phyloP scores from a whole-genome alignment of 2,888 invertebrate genomes.

The Odontocerum albicorne region DNA sequence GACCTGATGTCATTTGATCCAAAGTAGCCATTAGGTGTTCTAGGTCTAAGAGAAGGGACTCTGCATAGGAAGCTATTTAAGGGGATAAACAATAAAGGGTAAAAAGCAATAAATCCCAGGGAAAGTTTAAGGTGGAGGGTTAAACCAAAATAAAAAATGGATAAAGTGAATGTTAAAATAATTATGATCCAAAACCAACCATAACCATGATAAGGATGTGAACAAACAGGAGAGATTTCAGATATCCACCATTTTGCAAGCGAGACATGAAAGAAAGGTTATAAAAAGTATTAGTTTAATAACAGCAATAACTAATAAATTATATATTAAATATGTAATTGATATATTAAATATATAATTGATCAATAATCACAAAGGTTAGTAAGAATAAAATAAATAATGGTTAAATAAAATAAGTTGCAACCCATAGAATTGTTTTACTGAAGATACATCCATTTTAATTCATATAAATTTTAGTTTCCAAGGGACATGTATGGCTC shows the following conservation, averaged over 20 bases:
- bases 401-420: no score
- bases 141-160: slow-evolving; percentile 13
- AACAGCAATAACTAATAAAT: no score
- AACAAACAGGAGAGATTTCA: slow-evolving; percentile 22
- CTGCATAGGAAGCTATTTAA: slow-evolving; percentile 53
- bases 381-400: no score
- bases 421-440: no score
- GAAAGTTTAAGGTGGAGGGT: slow-evolving; percentile 6
- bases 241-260: slow-evolving; percentile 25
- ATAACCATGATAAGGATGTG: slow-evolving; percentile 25
- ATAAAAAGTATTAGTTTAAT: no score
- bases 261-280: slow-evolving; percentile 33
- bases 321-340: no score
- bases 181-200: slow-evolving; percentile 33
- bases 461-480: no score
- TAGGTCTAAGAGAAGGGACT: slow-evolving; percentile 59
- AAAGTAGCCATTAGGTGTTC: slow-evolving; percentile 60
- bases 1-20: slow-evolving; percentile 60
- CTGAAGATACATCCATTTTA: no score
- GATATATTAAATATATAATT: no score
- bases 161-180: slow-evolving; percentile 8
- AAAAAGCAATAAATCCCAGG: slow-evolving; percentile 9
- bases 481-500: no score
- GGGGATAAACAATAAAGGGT: slow-evolving; percentile 4
- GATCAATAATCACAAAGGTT: background rate